Percentiles rank a stretch among this genome's conserved stretches.
These are phyloP conservation scores for Pipistrellus nathusii DNA, from an alignment of 2,797 vertebrate genomes.

Conservation along the genomic window DNA sequence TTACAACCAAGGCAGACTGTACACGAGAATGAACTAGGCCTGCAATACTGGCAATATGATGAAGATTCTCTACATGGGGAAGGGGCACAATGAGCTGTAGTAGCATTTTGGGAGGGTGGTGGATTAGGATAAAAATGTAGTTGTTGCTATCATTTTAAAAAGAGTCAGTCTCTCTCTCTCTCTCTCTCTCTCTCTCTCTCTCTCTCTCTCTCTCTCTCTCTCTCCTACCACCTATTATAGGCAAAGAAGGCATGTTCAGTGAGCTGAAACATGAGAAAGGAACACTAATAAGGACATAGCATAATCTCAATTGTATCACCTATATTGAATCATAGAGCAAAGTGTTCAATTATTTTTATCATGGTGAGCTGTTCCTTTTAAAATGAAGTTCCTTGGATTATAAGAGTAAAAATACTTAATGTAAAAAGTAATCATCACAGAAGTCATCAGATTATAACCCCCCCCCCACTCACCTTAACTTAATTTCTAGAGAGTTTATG, in stretches of 20 bases:
- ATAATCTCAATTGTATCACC: not conserved
- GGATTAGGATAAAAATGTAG: not conserved
- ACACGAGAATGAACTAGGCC: not conserved
- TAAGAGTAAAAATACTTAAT: conserved; percentile 1
- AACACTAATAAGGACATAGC: not conserved
- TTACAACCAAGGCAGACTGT: not conserved
- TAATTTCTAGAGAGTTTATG: conserved; percentile 31
- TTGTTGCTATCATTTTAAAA: not conserved
- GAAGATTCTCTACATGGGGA: not conserved
- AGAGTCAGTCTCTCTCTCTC: not conserved
- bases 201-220: not conserved
- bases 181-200: not conserved
- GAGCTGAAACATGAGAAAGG: not conserved
- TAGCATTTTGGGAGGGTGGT: not conserved
- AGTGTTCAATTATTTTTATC: not conserved
- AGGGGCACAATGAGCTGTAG: not conserved
- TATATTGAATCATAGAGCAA: not conserved
- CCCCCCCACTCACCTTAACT: not conserved
- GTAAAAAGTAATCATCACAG: conserved; percentile 9
- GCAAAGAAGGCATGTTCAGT: not conserved
- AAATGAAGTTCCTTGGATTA: conserved; percentile 47
- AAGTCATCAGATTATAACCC: not conserved
- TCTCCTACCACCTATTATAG: not conserved
- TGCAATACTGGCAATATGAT: not conserved
- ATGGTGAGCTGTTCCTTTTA: conserved; percentile 10